Conservation (phyloP, 2,113 vertebrate genomes). For the Zosterops borbonicus region DNA sequence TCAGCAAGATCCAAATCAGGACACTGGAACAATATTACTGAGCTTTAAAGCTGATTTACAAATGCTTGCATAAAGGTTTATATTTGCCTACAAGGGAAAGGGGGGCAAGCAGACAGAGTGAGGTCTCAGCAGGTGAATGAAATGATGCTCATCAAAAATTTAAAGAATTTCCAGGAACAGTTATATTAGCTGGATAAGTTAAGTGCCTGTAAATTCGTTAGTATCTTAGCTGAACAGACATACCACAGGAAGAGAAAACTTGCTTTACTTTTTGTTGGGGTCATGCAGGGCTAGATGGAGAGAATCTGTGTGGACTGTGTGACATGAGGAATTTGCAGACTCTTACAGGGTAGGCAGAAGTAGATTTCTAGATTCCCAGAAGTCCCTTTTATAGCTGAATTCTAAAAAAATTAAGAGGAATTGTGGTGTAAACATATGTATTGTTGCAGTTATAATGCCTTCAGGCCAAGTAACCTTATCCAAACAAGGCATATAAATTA, state of each 20-base stretch:
- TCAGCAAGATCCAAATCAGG: neutral
- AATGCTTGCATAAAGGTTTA: neutral
- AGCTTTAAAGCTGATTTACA: neutral
- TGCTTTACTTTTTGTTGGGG: neutral
- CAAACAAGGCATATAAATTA: neutral
- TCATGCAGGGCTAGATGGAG: neutral
- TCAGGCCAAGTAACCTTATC: neutral
- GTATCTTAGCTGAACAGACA: neutral
- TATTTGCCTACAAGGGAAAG: neutral
- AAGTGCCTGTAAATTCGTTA: neutral
- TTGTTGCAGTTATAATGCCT: neutral
- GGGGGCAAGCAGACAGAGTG: neutral
- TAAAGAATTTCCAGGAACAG: neutral
- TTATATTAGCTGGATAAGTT: neutral
- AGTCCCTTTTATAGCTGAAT: conserved; percentile 35
- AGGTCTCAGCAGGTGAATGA: neutral
- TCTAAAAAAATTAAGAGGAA: neutral
- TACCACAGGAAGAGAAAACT: neutral
- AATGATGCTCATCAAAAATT: neutral
- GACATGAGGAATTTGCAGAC: neutral
- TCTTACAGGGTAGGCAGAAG: neutral
- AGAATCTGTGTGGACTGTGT: neutral
- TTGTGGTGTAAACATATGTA: neutral
- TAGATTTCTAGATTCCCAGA: conserved; percentile 15
- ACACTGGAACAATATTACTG: neutral